These are phyloP conservation scores for Pyrrhura leucotis DNA, from an alignment of 2,797 vertebrate genomes.

Conservation along the genomic window DNA sequence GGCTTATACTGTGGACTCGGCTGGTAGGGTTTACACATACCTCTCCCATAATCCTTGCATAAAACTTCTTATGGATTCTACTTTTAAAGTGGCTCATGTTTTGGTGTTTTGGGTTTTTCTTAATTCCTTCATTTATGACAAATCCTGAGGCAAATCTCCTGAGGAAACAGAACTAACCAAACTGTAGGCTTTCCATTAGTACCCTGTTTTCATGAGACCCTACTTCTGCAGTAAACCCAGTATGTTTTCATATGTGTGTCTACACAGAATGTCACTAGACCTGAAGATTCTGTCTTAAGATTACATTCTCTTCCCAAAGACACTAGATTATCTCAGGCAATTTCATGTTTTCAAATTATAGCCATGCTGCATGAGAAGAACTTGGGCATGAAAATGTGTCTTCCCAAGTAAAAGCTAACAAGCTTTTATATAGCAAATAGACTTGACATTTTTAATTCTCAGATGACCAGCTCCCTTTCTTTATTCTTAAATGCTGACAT, in stretches of 20 bases:
- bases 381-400: background rate
- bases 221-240: background rate
- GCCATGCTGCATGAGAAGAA: background rate
- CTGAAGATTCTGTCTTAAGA: background rate
- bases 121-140: background rate
- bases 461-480: background rate
- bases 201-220: background rate
- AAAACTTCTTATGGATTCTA: background rate
- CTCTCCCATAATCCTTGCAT: background rate
- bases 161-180: background rate
- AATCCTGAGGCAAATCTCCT: background rate
- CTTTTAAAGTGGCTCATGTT: background rate
- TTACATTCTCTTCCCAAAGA: background rate
- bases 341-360: background rate
- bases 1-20: background rate
- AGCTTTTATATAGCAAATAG: background rate
- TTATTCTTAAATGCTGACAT: background rate
- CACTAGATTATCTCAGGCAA: background rate
- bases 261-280: background rate
- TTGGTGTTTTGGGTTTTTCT: background rate
- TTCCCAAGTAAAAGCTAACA: background rate
- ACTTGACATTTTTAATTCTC: background rate
- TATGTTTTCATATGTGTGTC: background rate
- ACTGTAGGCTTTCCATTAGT: background rate
- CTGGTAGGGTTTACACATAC: background rate